phyloP scores from a whole-genome alignment of 1,140 invertebrate species.

The Panagrolaimus sp. region DNA sequence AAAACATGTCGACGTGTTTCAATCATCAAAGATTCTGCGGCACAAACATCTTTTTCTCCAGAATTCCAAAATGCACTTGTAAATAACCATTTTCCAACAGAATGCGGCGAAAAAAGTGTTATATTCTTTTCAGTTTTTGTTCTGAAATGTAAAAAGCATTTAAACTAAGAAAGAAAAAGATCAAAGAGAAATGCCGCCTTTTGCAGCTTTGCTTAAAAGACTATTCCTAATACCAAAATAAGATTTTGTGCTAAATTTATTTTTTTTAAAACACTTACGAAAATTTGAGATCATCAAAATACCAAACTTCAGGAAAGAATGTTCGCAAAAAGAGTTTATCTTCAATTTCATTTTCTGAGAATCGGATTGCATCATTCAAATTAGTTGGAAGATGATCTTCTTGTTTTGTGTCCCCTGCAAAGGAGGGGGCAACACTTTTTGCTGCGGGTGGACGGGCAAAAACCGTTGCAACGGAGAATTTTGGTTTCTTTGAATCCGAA shows the following conservation, averaged over 20 bases:
- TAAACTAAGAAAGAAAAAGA: too few relatives aligned
- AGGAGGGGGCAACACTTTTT: neutral
- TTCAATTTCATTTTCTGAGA: neutral
- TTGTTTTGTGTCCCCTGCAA: neutral
- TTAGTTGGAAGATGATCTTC: neutral
- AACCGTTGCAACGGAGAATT: neutral
- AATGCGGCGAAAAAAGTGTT: neutral
- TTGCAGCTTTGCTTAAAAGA: too few relatives aligned
- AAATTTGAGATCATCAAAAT: slow-evolving; percentile 8
- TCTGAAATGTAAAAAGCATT: neutral
- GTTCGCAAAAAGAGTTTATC: slow-evolving; percentile 7
- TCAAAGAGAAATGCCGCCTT: too few relatives aligned
- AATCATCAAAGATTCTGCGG: neutral
- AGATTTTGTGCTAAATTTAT: too few relatives aligned
- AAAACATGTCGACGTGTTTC: neutral
- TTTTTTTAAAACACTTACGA: neutral
- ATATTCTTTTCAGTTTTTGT: neutral
- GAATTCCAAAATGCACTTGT: neutral
- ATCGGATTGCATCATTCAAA: neutral
- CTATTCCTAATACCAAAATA: too few relatives aligned
- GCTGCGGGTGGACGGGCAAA: neutral
- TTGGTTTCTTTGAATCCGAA: too few relatives aligned
- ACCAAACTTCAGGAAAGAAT: slow-evolving; percentile 14
- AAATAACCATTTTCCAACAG: neutral
- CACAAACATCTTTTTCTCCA: neutral